Base-by-base conservation (phyloP, 2,888 invertebrate genomes). In the Pterostichus niger region DNA sequence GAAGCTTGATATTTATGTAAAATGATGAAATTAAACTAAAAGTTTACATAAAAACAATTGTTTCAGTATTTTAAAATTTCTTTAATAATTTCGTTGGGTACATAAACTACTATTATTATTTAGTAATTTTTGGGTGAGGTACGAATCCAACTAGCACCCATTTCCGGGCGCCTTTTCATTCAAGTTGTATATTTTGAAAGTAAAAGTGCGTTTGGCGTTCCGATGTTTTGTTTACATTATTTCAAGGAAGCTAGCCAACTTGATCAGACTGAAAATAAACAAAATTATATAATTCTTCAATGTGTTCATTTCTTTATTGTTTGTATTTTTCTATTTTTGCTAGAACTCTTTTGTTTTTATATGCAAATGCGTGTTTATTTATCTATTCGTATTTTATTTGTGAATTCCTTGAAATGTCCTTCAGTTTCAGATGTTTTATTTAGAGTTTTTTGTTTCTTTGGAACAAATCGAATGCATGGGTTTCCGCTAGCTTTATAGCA, bases 371-470 rank as follows among this genome's bases (percentile, higher is more conserved):
- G 17, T 64, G 64, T 64, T 64, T 64, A 40, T 64, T 13, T 71
- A 40, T 10, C 40, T 35, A 33, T 40, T 68, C 44, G 17, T 17
- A 17, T 17, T 56, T 56, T 11, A 56, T 40, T 40, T 40, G 40
- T 40, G 40, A 56, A 56, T 44, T 71, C 68, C 35, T 71, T 71
- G 44, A 44, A 0, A 17, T 71, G 68, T 71, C 68, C 68, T 71
- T 71, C 68, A 44, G 13, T 44, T 71, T 71, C 44, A 35, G 68
- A 44, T 71, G 68, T 71, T 44, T 64, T 64, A 64, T 64, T 64
- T 33, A n/a, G 49, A 49, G 17, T 64, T 64, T 71, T 71, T 71
- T 13, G 44, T 44, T 71, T 15, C 17, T 17, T 71, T 64, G 24
- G 13, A 64, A 64, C 64, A 40, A 64, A 35, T 59, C 59, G 31